Percentiles rank a stretch among this genome's conserved stretches.
phyloP scores from a whole-genome alignment of 1,140 invertebrate genomes.

The Megalopta genalis region DNA sequence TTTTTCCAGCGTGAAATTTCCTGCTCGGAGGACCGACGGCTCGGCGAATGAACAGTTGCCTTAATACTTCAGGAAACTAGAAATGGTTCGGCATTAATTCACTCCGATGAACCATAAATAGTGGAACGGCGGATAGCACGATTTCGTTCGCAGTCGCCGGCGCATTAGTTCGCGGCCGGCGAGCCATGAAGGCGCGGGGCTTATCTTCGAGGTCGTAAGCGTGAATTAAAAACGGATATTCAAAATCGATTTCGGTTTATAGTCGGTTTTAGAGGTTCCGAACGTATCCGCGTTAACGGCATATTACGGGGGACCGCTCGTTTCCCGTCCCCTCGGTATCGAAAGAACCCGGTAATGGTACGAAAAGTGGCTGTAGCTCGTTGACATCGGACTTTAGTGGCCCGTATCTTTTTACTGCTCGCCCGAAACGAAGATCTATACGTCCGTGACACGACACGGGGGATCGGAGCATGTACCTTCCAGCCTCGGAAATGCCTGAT shows the following conservation, averaged over 20 bases:
- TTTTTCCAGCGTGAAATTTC: neutral
- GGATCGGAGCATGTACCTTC: neutral
- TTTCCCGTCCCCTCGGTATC: constrained; percentile 37
- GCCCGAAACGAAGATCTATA: constrained; percentile 31
- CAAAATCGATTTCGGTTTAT: constrained; percentile 36
- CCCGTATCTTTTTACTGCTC: constrained; percentile 41
- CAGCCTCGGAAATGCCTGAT: neutral
- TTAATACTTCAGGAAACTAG: neutral
- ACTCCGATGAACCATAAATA: neutral
- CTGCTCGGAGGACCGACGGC: neutral
- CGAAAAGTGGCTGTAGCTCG: constrained; percentile 17
- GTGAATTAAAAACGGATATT: constrained; percentile 32
- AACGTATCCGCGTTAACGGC: constrained; percentile 14
- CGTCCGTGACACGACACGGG: neutral
- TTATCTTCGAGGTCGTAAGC: constrained; percentile 3
- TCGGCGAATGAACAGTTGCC: neutral
- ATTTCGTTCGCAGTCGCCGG: neutral
- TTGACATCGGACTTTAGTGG: constrained; percentile 35
- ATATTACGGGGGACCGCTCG: constrained; percentile 36
- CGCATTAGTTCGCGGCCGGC: neutral
- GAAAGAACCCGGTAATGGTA: constrained; percentile 19
- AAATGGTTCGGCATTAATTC: no score
- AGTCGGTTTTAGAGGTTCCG: constrained; percentile 20
- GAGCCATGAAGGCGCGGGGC: neutral
- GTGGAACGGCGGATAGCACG: neutral